Percentiles rank a stretch among this genome's conserved stretches.
Conservation (phyloP, 1,140 invertebrate genomes). For the Microplitis demolitor region DNA sequence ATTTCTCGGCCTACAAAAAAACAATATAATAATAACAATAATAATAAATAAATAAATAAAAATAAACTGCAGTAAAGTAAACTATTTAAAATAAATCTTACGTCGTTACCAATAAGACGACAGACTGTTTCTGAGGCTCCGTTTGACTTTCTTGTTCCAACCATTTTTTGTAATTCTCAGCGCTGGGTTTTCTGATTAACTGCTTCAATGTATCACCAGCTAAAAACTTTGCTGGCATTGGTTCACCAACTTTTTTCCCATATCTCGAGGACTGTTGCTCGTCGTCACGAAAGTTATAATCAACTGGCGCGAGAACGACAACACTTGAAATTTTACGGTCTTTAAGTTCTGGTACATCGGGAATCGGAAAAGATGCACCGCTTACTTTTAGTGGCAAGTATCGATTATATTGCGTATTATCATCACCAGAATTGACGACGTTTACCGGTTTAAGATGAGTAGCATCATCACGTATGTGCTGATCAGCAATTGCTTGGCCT, state of each 20-base stretch:
- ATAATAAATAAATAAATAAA: conserved; percentile 3
- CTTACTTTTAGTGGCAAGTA: conserved; percentile 83
- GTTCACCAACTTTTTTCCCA: conserved; percentile 51
- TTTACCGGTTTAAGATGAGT: conserved; percentile 73
- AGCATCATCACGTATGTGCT: conserved; percentile 74
- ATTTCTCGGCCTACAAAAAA: conserved; percentile 59
- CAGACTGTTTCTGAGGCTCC: conserved; percentile 73
- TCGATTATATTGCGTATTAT: conserved; percentile 72
- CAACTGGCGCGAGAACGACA: conserved; percentile 80
- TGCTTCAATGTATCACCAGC: conserved; percentile 74
- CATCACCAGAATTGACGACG: conserved; percentile 64
- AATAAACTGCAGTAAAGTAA: not conserved
- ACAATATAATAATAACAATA: not conserved
- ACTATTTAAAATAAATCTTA: conserved; percentile 59
- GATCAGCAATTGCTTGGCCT: conserved; percentile 72
- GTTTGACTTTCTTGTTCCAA: conserved; percentile 76
- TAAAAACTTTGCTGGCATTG: conserved; percentile 61
- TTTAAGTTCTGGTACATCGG: conserved; percentile 72
- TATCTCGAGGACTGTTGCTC: conserved; percentile 36
- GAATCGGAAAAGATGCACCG: conserved; percentile 81
- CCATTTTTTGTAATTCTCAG: conserved; percentile 80
- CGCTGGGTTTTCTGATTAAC: conserved; percentile 74
- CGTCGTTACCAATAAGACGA: conserved; percentile 79
- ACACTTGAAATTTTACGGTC: conserved; percentile 79
- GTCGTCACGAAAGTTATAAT: conserved; percentile 64